Percentiles rank a stretch among this genome's conserved stretches.
phyloP scores from a whole-genome alignment of 2,888 invertebrate species.

The Eristalis pertinax region DNA sequence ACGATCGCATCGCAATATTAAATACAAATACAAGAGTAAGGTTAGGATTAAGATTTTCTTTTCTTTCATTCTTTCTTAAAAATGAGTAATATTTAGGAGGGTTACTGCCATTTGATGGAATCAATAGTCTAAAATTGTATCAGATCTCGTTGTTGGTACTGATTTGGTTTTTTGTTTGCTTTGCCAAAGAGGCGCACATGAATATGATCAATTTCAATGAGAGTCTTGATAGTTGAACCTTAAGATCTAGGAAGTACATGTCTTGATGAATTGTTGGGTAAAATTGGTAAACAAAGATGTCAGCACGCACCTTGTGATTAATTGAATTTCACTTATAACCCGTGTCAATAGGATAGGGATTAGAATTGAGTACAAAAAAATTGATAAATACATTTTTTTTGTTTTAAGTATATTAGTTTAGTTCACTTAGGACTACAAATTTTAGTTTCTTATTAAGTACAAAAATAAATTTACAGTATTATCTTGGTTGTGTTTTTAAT shows the following conservation, averaged over 20 bases:
- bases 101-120: background rate
- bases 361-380: constrained; percentile 28
- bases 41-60: background rate
- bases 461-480: constrained; percentile 65
- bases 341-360: background rate
- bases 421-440: constrained; percentile 2
- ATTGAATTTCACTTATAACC: background rate
- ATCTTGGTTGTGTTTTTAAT: constrained; percentile 9
- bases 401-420: background rate
- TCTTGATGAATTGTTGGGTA: background rate
- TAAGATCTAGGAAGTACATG: background rate
- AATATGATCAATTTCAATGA: background rate
- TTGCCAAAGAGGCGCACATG: background rate
- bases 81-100: constrained; percentile 7
- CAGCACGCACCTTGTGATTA: background rate
- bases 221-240: background rate
- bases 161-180: background rate
- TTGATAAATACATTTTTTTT: constrained; percentile 21
- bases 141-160: background rate
- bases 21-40: constrained; percentile 5
- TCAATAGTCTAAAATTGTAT: background rate
- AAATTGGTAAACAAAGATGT: background rate
- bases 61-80: background rate
- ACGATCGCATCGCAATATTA: background rate
- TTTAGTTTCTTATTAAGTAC: constrained; percentile 54